Base-by-base conservation (phyloP, 30 jellyfish, hydroid and myxozoan genomes). In the Aurelia sp. region DNA sequence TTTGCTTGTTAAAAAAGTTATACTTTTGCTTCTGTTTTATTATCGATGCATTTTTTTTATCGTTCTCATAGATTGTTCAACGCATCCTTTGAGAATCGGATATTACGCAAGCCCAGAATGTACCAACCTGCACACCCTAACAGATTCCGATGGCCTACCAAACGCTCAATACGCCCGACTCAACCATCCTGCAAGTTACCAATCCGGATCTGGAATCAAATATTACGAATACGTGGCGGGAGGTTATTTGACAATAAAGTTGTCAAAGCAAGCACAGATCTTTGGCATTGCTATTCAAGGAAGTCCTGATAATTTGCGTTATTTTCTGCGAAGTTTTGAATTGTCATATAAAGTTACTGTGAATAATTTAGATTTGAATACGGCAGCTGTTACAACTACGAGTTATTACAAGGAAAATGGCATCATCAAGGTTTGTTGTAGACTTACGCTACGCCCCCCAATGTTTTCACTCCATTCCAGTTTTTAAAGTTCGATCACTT, bases 11-110 rank as follows among this genome's bases (percentile, higher is more conserved):
- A 61, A 3, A 3, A 5, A 61, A 0, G 20, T 61, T 19, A 13
- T 24, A 19, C 31, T 11, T 19, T n/a, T 61, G 24, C 5, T 12
- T 19, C 4, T 61, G 3, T 44, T 44, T 3, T 13, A 44, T 44
- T 8, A 44, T 44, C 55, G 55, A 44, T 44, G 55, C 9, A 8
- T 44, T 44, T 44, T 2, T n/a, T 3, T n/a, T 3, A 8, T 59
- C 17, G 19, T 16, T 22, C 8, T 63, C 13, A 4, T 64, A 81
- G 91, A 81, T 67, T 81, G 91, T 53, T 53, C 84, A 10, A 81
- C 35, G 51, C 91, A 67, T 81, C 70, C 91, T 8, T 30, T 81
- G 83, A 55, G 84, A 81, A 81, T 67, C 40, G 91, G 91, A 18
- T 81, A 81, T 21, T 81, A 81, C 76, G 64, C 84, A 10, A 63